phyloP scores from a whole-genome alignment of 2,888 invertebrate species.

The Zeuzera pyrina region DNA sequence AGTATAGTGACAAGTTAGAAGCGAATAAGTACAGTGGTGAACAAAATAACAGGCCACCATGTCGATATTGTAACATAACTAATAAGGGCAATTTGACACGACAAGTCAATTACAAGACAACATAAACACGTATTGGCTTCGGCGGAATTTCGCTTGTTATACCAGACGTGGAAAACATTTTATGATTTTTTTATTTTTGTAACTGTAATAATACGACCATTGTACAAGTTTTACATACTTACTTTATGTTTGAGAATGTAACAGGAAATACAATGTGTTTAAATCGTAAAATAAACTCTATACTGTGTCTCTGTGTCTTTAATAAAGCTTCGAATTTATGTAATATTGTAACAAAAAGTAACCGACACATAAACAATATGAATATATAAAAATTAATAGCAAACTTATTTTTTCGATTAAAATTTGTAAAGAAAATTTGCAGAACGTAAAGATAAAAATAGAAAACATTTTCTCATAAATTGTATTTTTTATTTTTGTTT shows the following conservation, averaged over 20 bases:
- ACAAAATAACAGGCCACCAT: constrained; percentile 49
- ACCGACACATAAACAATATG: no score
- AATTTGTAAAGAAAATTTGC: no score
- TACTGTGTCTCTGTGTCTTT: no score
- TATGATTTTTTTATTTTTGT: constrained; percentile 14
- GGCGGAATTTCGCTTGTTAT: constrained; percentile 48
- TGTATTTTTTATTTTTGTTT: no score
- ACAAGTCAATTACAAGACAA: constrained; percentile 65
- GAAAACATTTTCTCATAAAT: no score
- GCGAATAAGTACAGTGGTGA: constrained; percentile 46
- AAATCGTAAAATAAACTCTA: no score
- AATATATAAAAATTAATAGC: no score
- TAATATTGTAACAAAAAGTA: no score
- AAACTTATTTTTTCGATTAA: no score
- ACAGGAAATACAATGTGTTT: no score
- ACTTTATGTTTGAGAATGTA: background rate
- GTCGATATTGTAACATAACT: constrained; percentile 60
- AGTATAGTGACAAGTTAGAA: constrained; percentile 36
- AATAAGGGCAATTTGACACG: constrained; percentile 68
- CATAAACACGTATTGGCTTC: constrained; percentile 57
- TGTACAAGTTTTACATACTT: background rate
- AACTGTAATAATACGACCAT: constrained; percentile 2
- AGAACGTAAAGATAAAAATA: no score
- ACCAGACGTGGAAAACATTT: constrained; percentile 42
- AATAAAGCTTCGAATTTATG: no score